A percentile compares a stretch with the other conserved stretches of the same genome.
phyloP scores from a whole-genome alignment of 1,140 invertebrate genomes.

The Pogonomyrmex barbatus region DNA sequence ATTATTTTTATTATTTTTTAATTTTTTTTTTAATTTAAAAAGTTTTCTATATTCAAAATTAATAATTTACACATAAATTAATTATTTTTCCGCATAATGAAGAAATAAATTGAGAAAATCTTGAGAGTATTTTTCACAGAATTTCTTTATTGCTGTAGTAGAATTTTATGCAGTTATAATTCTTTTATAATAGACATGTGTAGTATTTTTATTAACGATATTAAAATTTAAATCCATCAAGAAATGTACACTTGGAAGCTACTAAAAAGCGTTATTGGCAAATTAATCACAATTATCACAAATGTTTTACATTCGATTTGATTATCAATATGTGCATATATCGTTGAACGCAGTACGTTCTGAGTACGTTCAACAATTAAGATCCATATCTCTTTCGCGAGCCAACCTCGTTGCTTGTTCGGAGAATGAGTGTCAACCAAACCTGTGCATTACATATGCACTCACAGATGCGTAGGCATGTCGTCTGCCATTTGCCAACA shows the following conservation, averaged over 20 bases:
- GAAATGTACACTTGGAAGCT: neutral
- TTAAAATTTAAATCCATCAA: neutral
- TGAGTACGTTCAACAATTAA: neutral
- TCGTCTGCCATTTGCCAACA: constrained; percentile 40
- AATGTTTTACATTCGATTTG: neutral
- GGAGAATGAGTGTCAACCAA: constrained; percentile 33
- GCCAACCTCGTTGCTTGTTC: constrained; percentile 21
- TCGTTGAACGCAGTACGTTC: neutral
- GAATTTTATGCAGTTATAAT: neutral
- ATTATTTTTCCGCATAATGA: neutral
- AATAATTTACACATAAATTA: neutral
- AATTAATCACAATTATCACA: neutral
- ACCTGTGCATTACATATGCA: constrained; percentile 37
- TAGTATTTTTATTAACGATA: neutral
- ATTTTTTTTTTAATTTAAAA: neutral
- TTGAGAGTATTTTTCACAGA: neutral
- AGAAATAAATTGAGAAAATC: neutral
- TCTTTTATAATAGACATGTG: neutral
- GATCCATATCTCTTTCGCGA: constrained; percentile 9
- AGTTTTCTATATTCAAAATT: neutral
- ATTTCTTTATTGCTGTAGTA: neutral
- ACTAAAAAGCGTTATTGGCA: neutral
- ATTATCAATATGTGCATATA: neutral
- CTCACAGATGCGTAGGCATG: constrained; percentile 22
- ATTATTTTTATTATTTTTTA: too few relatives aligned